Base-by-base conservation (phyloP, 2,113 vertebrate genomes). In the Gnathonemus echidnorhynchus region DNA sequence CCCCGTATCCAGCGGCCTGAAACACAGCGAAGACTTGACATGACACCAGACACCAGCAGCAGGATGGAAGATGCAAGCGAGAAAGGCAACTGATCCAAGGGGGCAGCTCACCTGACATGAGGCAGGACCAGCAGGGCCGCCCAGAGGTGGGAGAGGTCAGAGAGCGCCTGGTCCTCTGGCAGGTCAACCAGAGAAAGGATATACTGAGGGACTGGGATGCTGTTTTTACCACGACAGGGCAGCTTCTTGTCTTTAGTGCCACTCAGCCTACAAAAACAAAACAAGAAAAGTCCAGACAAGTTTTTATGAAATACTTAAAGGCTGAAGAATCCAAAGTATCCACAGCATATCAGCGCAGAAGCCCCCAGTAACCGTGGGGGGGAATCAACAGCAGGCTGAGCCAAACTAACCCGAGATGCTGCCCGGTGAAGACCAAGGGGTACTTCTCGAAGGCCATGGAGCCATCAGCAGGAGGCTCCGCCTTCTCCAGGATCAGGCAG, bases 391-490 rank as follows among this genome's bases (percentile, higher is more conserved):
- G 10, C 15, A 66, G 27, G 21, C 27, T 2, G 83, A 52, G 52
- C 6, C 35, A 52, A 24, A 90, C 93, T 97, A 92, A 99, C 98
- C 95, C 95, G 62, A 94, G 46, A 0, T 90, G 91, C 24, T 96
- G 95, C 3, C 94, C 95, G 0, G 93, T 94, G 95, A 99, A 99
- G 91, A 96, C 35, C 0, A 99, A 95, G 19, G 98, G 98, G 93
- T 99, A 99, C 70, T 97, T 99, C 92, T 99, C 98, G 90, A 97
- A 98, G 3, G 97, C 97, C 98, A 99, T 97, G 19, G 97, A 98
- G 91, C 97, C 97, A 5, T 97, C 92, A 0, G 95, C 95, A 19
- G 98, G 98, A 85, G 98, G 98, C 3, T 96, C 94, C 53, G 98
- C 98, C 96, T 99, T 99, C 91, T 94, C 94, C 46, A 99, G 95